Evolutionary conservation across 2,797 vertebrate species (phyloP), one percentile per base, ranked within the genome.

Genomic region (Ctenopoma kingsleyae): DNA sequence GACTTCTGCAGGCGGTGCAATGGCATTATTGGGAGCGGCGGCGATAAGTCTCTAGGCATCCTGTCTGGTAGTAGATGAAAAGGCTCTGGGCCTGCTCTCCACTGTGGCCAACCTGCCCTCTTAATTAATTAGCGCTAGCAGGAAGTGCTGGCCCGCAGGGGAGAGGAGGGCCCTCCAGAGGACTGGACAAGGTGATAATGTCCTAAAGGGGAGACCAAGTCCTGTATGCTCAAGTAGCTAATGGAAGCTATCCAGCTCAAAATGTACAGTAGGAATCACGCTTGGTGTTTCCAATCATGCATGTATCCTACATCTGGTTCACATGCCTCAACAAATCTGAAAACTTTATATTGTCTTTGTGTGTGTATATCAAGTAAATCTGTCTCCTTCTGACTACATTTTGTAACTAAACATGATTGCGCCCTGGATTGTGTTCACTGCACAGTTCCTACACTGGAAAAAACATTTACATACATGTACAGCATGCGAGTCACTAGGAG

Each of bases 81-180:
- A 91, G 90, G 91, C 93, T 92, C 81, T 93, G 89, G 91, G 92
- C 91, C 87, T 73, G 63, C 84, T 93, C 91, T 94, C 91, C 90
- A 74, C 91, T 92, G 92, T 91, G 93, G 92, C 92, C 92, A 92
- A 88, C 89, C 89, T 94, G 94, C 92, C 94, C 94, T 93, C 93
- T 94, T 95, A 95, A 95, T 95, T 95, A 95, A 95, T 95, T 94
- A 95, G 93, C 89, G 83, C 91, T 91, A 90, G 93, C 91, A 94
- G 91, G 92, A 92, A 93, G 87, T 83, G 71, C 60, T 75, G 70
- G 89, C 87, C 90, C 90, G 90, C 80, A 68, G 85, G 94, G 92
- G 87, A 90, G 78, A 78, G 74, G 74, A 84, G 62, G 89, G 78
- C 70, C 91, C 93, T 90, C 88, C 76, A 84, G 94, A 91, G 92